phyloP scores from a whole-genome alignment of 2,113 vertebrate species.

The Ia io region DNA sequence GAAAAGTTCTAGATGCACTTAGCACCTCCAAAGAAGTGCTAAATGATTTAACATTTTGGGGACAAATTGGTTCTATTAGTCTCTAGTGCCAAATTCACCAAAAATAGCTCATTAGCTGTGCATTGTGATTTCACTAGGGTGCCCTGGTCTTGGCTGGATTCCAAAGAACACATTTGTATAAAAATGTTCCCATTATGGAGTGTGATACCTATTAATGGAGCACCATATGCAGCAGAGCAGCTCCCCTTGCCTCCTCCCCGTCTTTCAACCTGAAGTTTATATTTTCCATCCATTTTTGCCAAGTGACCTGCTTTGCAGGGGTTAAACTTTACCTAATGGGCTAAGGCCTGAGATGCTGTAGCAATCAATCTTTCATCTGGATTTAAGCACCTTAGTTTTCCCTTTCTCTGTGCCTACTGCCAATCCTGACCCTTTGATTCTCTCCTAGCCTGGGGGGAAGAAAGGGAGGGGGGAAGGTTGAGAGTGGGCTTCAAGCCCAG shows the following conservation, averaged over 20 bases:
- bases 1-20: slow-evolving; percentile 85
- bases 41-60: slow-evolving; percentile 85
- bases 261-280: slow-evolving; percentile 70
- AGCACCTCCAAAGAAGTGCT: slow-evolving; percentile 82
- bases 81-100: slow-evolving; percentile 81
- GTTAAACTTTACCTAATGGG: slow-evolving; percentile 82
- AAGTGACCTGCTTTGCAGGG: slow-evolving; percentile 75
- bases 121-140: slow-evolving; percentile 81
- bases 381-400: slow-evolving; percentile 63
- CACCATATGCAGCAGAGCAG: slow-evolving; percentile 77
- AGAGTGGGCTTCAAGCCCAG: slow-evolving; percentile 47
- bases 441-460: slow-evolving; percentile 59
- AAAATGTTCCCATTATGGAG: slow-evolving; percentile 82
- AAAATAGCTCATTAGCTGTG: slow-evolving; percentile 84
- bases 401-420: slow-evolving; percentile 58
- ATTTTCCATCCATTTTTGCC: slow-evolving; percentile 70
- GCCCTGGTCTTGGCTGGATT: slow-evolving; percentile 80
- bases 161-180: slow-evolving; percentile 83
- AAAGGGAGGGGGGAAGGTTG: neutral
- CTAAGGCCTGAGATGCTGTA: slow-evolving; percentile 73
- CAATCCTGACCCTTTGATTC: slow-evolving; percentile 65
- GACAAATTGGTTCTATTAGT: slow-evolving; percentile 82
- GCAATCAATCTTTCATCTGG: slow-evolving; percentile 73
- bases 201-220: slow-evolving; percentile 82
- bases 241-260: slow-evolving; percentile 26